A percentile compares a stretch with the other conserved stretches of the same genome.
Conservation (phyloP, 2,888 invertebrate genomes). For the Laothoe populi region DNA sequence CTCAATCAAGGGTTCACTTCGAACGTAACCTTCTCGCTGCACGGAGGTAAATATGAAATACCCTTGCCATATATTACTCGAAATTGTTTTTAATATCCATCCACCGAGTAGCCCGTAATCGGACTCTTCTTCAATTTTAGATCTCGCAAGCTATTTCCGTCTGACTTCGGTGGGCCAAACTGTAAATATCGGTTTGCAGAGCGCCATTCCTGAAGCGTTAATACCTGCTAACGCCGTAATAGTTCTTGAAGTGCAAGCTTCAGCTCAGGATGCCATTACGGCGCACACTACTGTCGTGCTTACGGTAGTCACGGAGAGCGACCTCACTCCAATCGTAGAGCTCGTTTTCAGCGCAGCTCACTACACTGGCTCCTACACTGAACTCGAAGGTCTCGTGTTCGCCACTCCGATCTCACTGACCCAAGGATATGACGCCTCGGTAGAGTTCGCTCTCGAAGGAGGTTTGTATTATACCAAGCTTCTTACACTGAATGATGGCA, state of each 20-base stretch:
- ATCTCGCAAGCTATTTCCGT: neutral
- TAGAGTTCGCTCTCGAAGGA: conserved; percentile 35
- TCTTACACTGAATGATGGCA: too few species aligned
- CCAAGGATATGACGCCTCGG: conserved; percentile 31
- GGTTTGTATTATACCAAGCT: conserved; percentile 16
- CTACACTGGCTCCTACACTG: conserved; percentile 37
- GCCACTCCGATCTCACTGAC: conserved; percentile 32
- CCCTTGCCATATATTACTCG: neutral
- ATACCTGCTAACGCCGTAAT: neutral
- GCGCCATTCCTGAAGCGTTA: neutral
- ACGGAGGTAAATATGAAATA: neutral
- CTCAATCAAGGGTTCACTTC: neutral
- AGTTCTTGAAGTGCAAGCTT: conserved; percentile 1
- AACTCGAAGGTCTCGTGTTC: conserved; percentile 31
- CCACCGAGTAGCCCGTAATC: too few species aligned
- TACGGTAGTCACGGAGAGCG: neutral
- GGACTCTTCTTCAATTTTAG: neutral
- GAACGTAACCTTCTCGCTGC: neutral
- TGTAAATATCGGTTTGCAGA: conserved; percentile 1
- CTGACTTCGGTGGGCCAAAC: neutral
- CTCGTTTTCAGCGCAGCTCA: conserved; percentile 24
- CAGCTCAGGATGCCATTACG: neutral
- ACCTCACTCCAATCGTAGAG: neutral
- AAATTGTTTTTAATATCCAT: neutral
- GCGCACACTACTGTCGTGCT: conserved; percentile 5